Percentiles rank a stretch among this genome's conserved stretches.
Conservation (phyloP, 1,140 invertebrate genomes). For the Chironomus striatipennis region DNA sequence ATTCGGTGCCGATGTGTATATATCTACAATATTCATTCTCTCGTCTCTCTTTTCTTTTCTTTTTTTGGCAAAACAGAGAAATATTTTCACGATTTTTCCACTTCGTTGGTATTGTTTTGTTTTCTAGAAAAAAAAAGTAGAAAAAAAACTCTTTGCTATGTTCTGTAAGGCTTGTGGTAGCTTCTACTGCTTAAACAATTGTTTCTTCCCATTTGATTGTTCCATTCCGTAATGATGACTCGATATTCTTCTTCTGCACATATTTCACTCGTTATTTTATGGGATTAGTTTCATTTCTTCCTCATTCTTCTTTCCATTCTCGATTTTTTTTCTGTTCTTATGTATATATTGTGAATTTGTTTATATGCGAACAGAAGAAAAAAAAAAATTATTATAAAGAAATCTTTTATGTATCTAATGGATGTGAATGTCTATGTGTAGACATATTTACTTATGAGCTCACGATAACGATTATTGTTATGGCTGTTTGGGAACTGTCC, state of each 20-base stretch:
- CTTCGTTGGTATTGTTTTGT: not conserved
- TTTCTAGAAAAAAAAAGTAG: not conserved
- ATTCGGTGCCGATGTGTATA: too few species aligned
- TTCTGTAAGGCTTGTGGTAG: not conserved
- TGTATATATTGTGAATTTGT: slow-evolving; percentile 6
- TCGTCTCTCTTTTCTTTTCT: not conserved
- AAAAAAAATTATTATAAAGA: too few species aligned
- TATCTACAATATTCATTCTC: too few species aligned
- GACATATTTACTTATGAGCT: too few species aligned
- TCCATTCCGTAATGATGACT: not conserved
- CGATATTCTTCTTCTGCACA: slow-evolving; percentile 7
- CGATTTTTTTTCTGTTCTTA: not conserved
- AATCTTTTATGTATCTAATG: too few species aligned
- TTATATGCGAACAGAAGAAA: not conserved
- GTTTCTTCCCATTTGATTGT: not conserved
- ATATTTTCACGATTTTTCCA: slow-evolving; percentile 14
- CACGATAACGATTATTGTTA: too few species aligned
- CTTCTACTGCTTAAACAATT: not conserved
- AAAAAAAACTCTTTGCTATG: not conserved
- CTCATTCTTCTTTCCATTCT: not conserved
- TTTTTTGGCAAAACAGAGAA: not conserved
- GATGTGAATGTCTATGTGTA: too few species aligned
- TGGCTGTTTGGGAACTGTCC: too few species aligned
- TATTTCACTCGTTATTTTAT: slow-evolving; percentile 14
- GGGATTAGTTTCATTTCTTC: slow-evolving; percentile 5